These are phyloP conservation scores for Corvus hawaiiensis DNA, from an alignment of 2,113 vertebrate species.

Conservation along the genomic window DNA sequence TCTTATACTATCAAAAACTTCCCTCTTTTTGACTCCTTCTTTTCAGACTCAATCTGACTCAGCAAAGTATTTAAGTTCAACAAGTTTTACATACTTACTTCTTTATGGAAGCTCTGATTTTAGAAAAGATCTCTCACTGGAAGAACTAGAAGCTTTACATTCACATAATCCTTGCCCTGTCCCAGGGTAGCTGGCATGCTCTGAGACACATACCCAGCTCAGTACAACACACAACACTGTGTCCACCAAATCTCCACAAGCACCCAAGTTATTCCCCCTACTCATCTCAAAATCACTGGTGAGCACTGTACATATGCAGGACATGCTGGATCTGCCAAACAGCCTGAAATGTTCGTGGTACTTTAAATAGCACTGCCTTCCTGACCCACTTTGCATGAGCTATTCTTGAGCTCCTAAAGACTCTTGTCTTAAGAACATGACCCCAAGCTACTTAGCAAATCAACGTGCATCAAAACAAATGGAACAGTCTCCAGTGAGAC, in stretches of 20 bases:
- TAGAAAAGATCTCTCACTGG: neutral
- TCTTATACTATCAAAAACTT: neutral
- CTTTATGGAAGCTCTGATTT: neutral
- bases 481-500: neutral
- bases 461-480: slow-evolving; percentile 36
- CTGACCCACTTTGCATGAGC: slow-evolving; percentile 25
- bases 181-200: neutral
- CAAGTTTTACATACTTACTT: neutral
- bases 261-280: neutral
- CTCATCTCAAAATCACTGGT: neutral
- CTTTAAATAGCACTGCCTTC: slow-evolving; percentile 14
- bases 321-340: neutral
- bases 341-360: neutral
- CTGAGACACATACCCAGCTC: neutral
- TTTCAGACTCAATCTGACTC: neutral
- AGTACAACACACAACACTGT: neutral
- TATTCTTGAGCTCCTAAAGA: neutral
- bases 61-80: neutral
- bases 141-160: neutral
- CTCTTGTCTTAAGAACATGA: slow-evolving; percentile 17
- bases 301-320: neutral
- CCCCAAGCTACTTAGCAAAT: slow-evolving; percentile 38
- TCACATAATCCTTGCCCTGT: neutral
- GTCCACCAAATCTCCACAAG: neutral
- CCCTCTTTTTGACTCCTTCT: neutral